A percentile compares a stretch with the other conserved stretches of the same genome.
Conservation (phyloP, 2,113 vertebrate genomes). For the Dendrocopos noguchii region DNA sequence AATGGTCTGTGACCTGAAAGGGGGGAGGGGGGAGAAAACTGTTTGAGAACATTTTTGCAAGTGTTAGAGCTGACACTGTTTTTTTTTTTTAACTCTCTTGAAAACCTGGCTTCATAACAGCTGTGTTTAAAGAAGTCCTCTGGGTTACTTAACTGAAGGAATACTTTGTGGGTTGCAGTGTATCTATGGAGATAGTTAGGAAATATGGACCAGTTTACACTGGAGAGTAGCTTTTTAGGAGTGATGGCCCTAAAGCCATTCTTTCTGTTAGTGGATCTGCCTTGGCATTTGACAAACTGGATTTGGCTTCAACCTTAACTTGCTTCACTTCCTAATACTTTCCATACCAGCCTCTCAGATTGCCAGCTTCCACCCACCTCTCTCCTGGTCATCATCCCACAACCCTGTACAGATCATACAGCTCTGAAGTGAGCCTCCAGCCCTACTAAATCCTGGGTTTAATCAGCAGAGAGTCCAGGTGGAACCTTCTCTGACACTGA, state of each 20-base stretch:
- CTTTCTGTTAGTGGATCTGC: not conserved
- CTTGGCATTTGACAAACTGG: not conserved
- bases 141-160: not conserved
- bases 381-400: not conserved
- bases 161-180: not conserved
- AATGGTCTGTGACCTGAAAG: not conserved
- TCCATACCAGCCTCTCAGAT: not conserved
- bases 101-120: not conserved
- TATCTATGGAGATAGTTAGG: not conserved
- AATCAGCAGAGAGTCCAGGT: not conserved
- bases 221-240: not conserved
- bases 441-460: not conserved
- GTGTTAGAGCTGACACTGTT: not conserved
- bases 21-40: rapidly evolving
- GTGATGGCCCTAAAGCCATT: not conserved
- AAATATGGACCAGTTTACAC: not conserved
- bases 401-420: not conserved
- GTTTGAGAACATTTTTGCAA: not conserved
- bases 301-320: not conserved
- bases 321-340: not conserved
- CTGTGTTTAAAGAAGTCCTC: not conserved
- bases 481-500: not conserved
- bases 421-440: not conserved
- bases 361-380: constrained; percentile 8
- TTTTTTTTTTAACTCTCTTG: not conserved